Evolutionary conservation across 2,113 vertebrate species (phyloP), one percentile per base, ranked within the genome.

Genomic region (Catagonus wagneri): DNA sequence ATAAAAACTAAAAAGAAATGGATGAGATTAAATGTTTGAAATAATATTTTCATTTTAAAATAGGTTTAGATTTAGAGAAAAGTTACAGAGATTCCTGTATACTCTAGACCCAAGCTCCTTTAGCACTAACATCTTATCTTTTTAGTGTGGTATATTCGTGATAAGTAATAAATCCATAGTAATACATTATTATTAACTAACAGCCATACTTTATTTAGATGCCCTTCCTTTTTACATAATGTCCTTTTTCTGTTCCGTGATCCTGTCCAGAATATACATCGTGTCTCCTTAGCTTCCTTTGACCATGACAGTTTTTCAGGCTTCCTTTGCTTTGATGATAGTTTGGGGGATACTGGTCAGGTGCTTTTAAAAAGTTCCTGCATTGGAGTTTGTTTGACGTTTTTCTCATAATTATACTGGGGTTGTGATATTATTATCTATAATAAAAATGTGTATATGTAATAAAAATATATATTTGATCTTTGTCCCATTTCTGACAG

Each of bases 21-120:
- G 19, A 34, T 56, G 5, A 80, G 81, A 65, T 83, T 79, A 68
- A 10, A 36, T 39, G 50, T 90, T 95, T 80, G 25, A 32, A 78
- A 58, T 76, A 61, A 39, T 12, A 19, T 61, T 95, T 83, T 83
- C n/a, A 87, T 89, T 90, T 92, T 44, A 80, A 19, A 91, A 36
- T 76, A 96, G 50, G 22, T 83, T 90, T 34, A 72, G 56, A 44
- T 83, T 23, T 80, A 54, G 1, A 76, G 68, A 85, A 83, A 72
- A 86, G 50, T 76, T 89, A 22, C 34, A 65, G 29, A 34, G 13
- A 66, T 91, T 61, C 16, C 27, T 65, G 8, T 76, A 6, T 14
- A 34, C 6, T 16, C 17, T 52, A 13, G 23, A 61, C 1, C 10
- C 4, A 56, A 4, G 68, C 69, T 71, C 2, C 29, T 15, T 6